phyloP scores from a whole-genome alignment of 2,113 vertebrate genomes.

The Mustela nigripes region DNA sequence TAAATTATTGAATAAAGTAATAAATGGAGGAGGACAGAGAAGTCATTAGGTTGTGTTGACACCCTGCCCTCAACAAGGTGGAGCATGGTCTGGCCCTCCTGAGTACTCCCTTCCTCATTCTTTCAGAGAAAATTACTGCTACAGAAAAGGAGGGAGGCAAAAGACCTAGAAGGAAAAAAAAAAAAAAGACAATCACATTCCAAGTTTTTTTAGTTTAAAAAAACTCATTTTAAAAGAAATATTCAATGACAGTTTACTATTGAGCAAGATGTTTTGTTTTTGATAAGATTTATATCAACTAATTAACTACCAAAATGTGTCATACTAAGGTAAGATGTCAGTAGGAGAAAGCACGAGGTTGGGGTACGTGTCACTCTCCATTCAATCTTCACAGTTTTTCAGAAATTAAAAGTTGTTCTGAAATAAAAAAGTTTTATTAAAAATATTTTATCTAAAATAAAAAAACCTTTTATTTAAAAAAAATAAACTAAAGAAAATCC shows the following conservation, averaged over 20 bases:
- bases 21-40: not conserved
- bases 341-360: accelerated
- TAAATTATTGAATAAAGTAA: not conserved
- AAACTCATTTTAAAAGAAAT: not conserved
- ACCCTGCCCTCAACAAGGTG: not conserved
- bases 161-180: not conserved
- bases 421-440: not conserved
- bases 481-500: not conserved
- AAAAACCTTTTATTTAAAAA: not conserved
- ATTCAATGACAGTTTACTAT: not conserved
- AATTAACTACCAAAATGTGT: not conserved
- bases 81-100: not conserved
- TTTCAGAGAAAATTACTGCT: not conserved
- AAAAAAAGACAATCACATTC: not conserved
- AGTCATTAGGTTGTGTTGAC: not conserved
- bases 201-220: not conserved
- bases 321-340: not conserved
- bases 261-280: not conserved
- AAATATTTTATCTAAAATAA: not conserved
- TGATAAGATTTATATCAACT: not conserved
- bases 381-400: not conserved
- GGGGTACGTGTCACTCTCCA: not conserved
- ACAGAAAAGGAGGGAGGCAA: not conserved
- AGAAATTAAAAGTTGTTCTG: not conserved
- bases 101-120: not conserved